phyloP scores from a whole-genome alignment of 2,797 vertebrate species.

The Pipistrellus nathusii region DNA sequence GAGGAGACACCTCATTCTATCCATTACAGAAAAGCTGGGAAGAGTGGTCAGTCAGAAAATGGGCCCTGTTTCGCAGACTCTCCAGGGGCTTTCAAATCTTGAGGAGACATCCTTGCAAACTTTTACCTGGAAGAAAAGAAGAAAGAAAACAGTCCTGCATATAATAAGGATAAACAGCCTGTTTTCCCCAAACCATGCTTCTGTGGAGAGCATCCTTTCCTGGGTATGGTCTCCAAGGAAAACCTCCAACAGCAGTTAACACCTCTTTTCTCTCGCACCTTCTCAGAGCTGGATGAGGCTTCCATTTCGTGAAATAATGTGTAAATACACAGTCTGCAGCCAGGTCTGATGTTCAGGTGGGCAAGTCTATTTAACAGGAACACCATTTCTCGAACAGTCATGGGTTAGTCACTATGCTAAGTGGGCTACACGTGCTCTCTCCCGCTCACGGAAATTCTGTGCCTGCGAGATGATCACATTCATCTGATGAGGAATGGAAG shows the following conservation, averaged over 20 bases:
- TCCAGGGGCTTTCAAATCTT: not conserved
- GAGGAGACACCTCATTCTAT: not conserved
- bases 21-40: not conserved
- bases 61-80: not conserved
- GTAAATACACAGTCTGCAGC: not conserved
- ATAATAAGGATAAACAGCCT: not conserved
- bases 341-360: not conserved
- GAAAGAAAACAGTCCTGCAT: not conserved
- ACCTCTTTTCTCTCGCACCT: not conserved
- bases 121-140: not conserved
- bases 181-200: not conserved
- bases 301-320: not conserved
- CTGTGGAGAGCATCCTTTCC: not conserved
- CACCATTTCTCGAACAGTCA: not conserved
- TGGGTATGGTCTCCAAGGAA: not conserved
- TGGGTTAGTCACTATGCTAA: not conserved
- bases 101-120: not conserved
- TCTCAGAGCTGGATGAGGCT: not conserved
- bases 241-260: not conserved
- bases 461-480: not conserved
- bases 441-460: not conserved
- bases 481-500: not conserved
- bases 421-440: fast-evolving
- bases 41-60: not conserved
- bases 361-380: not conserved